Percentiles rank a stretch among this genome's conserved stretches.
Conservation (phyloP, 2,888 invertebrate genomes). For the Agrotis clavis region DNA sequence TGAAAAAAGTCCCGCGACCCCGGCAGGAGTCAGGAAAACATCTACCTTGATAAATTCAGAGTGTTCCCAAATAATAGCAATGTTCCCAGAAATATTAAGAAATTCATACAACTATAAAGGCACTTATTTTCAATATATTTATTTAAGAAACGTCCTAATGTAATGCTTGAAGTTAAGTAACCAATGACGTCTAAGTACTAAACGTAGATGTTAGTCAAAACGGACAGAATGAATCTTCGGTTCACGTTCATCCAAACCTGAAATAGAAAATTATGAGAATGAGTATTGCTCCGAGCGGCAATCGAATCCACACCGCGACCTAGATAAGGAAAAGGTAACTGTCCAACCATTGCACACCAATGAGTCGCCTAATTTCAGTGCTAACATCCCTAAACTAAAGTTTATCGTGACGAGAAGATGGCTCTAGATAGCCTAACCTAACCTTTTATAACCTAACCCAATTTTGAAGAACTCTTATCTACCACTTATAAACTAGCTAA, state of each 20-base stretch:
- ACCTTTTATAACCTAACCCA: conserved; percentile 58
- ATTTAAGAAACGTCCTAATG: neutral
- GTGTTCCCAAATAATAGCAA: neutral
- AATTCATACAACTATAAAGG: neutral
- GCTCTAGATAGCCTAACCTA: conserved; percentile 57
- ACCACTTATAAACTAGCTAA: conserved; percentile 13
- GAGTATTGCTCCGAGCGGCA: neutral
- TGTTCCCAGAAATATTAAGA: neutral
- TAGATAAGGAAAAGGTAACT: neutral
- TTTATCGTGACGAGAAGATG: conserved; percentile 33
- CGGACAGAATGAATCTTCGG: neutral
- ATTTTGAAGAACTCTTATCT: conserved; percentile 50
- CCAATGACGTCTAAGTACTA: no score
- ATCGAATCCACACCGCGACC: neutral
- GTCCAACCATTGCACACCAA: neutral
- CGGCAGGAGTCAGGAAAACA: no score
- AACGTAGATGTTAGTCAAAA: neutral
- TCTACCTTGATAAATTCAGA: neutral
- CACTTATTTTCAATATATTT: neutral
- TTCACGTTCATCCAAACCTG: neutral
- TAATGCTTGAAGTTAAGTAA: no score
- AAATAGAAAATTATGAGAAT: neutral
- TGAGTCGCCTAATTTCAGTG: neutral
- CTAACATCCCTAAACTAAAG: conserved; percentile 7
- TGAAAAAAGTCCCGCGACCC: no score